Evolutionary conservation across 2,113 vertebrate species (phyloP).

Genomic region (Tenrec ecaudatus): DNA sequence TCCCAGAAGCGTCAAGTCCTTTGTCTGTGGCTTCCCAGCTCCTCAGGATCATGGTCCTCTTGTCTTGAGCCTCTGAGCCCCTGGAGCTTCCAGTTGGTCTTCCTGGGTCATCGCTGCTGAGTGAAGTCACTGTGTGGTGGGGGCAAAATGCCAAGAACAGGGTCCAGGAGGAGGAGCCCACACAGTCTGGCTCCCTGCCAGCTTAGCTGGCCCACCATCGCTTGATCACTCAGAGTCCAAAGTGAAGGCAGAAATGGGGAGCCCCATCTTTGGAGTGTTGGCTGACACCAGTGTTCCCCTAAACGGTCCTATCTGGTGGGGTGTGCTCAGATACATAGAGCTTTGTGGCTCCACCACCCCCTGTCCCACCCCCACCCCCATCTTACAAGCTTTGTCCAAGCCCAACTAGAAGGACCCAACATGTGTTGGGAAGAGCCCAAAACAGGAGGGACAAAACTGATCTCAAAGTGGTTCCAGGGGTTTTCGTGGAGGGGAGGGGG

Average conservation of each 20-base stretch:
- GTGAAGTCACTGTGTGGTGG: not conserved
- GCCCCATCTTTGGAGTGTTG: not conserved
- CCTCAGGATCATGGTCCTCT: not conserved
- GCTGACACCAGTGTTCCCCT: not conserved
- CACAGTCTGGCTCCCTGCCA: not conserved
- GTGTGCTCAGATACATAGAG: not conserved
- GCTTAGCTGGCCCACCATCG: not conserved
- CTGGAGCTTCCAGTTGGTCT: not conserved
- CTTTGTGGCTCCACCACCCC: too few species aligned
- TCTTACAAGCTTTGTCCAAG: not conserved
- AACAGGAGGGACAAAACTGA: not conserved
- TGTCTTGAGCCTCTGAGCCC: not conserved
- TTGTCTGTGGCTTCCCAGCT: not conserved
- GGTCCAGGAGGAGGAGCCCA: too few species aligned
- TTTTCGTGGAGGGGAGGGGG: not conserved
- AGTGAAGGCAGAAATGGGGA: not conserved
- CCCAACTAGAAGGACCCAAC: not conserved
- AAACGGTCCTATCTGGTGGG: not conserved
- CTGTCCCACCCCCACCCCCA: not conserved
- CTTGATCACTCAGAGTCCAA: not conserved
- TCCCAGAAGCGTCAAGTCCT: not conserved
- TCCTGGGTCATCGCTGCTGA: not conserved
- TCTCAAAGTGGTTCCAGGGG: not conserved
- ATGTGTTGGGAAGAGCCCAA: not conserved
- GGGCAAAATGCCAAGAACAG: not conserved